Conservation (phyloP, 1,140 invertebrate genomes). For the Euwallacea similis region DNA sequence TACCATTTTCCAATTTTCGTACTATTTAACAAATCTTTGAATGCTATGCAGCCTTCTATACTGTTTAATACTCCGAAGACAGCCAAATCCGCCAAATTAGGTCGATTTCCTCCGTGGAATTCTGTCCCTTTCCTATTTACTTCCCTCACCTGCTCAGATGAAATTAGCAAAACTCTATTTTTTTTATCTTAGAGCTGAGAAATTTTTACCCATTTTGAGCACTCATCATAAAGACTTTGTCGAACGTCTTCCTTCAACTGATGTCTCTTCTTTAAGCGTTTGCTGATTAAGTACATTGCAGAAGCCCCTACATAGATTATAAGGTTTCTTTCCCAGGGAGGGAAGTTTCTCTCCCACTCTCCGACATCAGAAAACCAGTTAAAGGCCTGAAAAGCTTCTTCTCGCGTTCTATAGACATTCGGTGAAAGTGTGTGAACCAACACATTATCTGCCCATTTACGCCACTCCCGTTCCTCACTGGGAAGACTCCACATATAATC, state of each 20-base stretch:
- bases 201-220: conserved; percentile 73
- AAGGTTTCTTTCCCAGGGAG: conserved; percentile 77
- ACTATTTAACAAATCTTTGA: conserved; percentile 77
- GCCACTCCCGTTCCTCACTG: conserved; percentile 92
- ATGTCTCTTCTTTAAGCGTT: conserved; percentile 84
- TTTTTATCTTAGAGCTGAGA: neutral
- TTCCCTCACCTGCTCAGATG: conserved; percentile 19
- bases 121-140: conserved; percentile 69
- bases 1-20: conserved; percentile 66
- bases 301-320: conserved; percentile 93
- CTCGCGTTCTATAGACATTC: conserved; percentile 89
- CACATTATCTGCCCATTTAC: conserved; percentile 90
- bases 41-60: conserved; percentile 93
- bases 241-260: conserved; percentile 87
- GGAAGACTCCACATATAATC: conserved; percentile 43
- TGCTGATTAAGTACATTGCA: conserved; percentile 93
- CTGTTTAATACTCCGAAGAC: conserved; percentile 93
- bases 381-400: conserved; percentile 88
- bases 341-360: conserved; percentile 90
- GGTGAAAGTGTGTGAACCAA: conserved; percentile 93
- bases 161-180: neutral
- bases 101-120: conserved; percentile 84
- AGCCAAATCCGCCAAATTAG: conserved; percentile 91
- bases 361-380: conserved; percentile 89
- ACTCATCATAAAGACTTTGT: conserved; percentile 85